A percentile compares a stretch with the other conserved stretches of the same genome.
These are phyloP conservation scores for Cabera pusaria DNA, from an alignment of 2,888 invertebrate species.

Conservation along the genomic window DNA sequence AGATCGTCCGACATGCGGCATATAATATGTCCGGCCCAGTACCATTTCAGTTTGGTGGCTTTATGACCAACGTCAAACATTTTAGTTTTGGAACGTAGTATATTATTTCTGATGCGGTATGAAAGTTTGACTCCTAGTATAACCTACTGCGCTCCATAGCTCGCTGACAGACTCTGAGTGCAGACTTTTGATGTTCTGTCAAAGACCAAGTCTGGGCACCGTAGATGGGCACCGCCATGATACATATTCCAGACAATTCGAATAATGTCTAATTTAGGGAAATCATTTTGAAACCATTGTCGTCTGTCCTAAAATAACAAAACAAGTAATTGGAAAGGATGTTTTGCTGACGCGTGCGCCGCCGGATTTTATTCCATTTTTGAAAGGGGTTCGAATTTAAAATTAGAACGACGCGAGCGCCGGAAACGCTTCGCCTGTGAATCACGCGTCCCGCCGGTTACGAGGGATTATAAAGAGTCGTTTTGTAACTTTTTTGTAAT, in stretches of 20 bases:
- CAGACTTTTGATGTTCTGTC: too few species aligned
- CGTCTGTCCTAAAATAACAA: constrained; percentile 71
- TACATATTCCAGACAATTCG: constrained; percentile 5
- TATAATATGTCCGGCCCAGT: too few species aligned
- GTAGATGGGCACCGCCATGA: too few species aligned
- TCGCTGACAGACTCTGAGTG: too few species aligned
- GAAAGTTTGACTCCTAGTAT: too few species aligned
- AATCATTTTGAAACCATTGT: constrained; percentile 44
- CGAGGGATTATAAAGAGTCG: constrained; percentile 27
- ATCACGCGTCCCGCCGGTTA: constrained; percentile 51
- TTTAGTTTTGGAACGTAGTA: too few species aligned
- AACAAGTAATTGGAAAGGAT: constrained; percentile 41
- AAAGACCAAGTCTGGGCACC: too few species aligned
- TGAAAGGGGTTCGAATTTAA: constrained; percentile 73
- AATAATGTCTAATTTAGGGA: constrained; percentile 5
- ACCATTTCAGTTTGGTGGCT: too few species aligned
- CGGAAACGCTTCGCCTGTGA: constrained; percentile 74
- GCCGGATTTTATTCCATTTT: constrained; percentile 75
- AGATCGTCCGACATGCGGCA: too few species aligned
- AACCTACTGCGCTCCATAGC: too few species aligned
- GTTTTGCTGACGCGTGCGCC: constrained; percentile 48
- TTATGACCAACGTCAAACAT: too few species aligned
- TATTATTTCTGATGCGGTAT: too few species aligned
- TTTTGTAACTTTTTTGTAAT: constrained; percentile 27
- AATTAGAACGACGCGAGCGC: constrained; percentile 69